Evolutionary conservation across 2,113 vertebrate genomes (phyloP), one percentile per base, ranked within the genome.

Genomic region (Amphiprion ocellaris): DNA sequence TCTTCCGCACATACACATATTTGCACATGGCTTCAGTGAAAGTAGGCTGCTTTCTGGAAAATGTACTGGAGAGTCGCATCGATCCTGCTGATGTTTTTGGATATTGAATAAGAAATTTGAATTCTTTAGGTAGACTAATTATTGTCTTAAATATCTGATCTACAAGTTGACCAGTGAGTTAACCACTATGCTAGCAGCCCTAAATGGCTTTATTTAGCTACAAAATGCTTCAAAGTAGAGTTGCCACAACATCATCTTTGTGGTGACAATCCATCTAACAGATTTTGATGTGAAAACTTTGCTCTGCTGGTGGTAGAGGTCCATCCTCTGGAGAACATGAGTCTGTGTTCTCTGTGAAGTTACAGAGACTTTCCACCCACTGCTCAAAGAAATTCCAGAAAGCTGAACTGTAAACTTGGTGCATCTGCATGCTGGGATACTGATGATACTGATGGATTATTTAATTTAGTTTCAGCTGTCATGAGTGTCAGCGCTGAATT

Each of bases 1-100:
- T 71, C 37, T 69, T 46, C 62, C 33, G 14, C 30, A 70, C 76
- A 79, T 54, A 69, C 3, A 53, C 50, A 30, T 17, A 26, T 26
- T 26, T 26, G 26, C 26, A 26, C 26, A 26, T 52, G 47, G 12
- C 49, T 2, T 11, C 19, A 53, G n/a, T 47, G 10, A 47, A 53
- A 17, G 4, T 68, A 17, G 30, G 15, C 37, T 44, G 4, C 9
- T 55, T 61, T 66, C n/a, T 37, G 8, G 21, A 21, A 69, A 65
- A 69, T 69, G 1, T 5, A 11, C 23, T 23, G 9, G 4, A 56
- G 16, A 37, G 9, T 56, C 30, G 16, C 10, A 24, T 30, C 30
- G 4, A 16, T 39, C 23, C 15, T 55, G 14, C n/a, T 54, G 17
- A n/a, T 52, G 55, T 53, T 72, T 50, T 10, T 28, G 8, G 19